Base-by-base conservation (phyloP, 2,888 invertebrate genomes). In the Eupithecia subfuscata region DNA sequence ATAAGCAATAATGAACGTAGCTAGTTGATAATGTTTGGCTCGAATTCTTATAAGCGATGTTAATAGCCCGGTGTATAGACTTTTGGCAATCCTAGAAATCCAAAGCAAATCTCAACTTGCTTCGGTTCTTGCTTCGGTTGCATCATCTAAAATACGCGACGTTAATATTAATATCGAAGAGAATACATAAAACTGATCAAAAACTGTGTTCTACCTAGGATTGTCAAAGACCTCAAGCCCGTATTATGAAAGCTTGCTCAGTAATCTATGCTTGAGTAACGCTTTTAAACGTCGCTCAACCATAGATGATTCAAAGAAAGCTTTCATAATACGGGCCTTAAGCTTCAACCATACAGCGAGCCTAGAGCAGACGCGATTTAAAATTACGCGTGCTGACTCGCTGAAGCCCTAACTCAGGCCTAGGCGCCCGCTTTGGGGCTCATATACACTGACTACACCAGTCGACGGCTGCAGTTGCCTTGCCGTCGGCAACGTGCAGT, bases 1-100 rank as follows among this genome's bases (percentile, higher is more conserved):
- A 82, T 86, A 86, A 91, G 88, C 88, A 90, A 89, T 87, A 88
- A 87, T 87, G 80, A 83, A 86, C 84, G 65, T 89, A 88, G 85
- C 82, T 89, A 88, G 87, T 87, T 84, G 76, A 75, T 88, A 88
- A 83, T 85, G 84, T 86, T 86, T 78, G 75, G 75, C 85, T 89
- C 83, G 84, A 87, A 85, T 87, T 86, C 81, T 78, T 82, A 81
- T 73, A 80, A 83, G 82, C 79, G 79, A 77, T 70, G 73, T 73
- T 76, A 71, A 3, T 67, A 45, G 68, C 43, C 40, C 43, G 68
- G 25, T 14, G 67, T 43, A 18, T 18, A 64, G 22, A 14, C 43
- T 43, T 67, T 67, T 68, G 68, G 8, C 68, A 68, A 25, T 68
- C 68, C 68, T 68, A 25, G 7, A 67, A 65, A 18, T 30, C n/a